Base-by-base conservation (phyloP, 2,888 invertebrate species). In the Troides helena region DNA sequence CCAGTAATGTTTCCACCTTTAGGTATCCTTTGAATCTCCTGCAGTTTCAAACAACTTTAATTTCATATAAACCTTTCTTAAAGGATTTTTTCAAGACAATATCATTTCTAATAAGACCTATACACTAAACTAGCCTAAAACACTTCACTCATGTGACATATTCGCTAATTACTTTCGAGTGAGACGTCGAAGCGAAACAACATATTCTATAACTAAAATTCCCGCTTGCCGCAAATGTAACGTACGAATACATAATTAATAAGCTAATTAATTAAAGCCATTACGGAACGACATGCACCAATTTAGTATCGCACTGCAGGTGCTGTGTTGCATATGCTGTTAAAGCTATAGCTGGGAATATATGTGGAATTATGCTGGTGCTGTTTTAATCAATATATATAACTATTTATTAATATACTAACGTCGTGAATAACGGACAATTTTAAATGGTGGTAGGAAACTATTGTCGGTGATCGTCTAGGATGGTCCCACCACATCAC, bases 191-290 rank as follows among this genome's bases (percentile, higher is more conserved):
- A 62, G 62, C 25, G 23, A 65, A 69, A 58, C 62, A 67, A 62
- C 58, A 57, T 66, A 66, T 58, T 53, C 58, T 50, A 12, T 18
- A 66, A 39, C 63, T 59, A 57, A 67, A 70, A 64, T 67, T 63
- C 71, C 70, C 71, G 66, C 58, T 66, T 71, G 68, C 77, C 74
- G 72, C 84, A 84, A 81, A 81, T 81, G 83, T 83, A 81, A 76
- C 80, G 74, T 77, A 77, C 63, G 67, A 70, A 67, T 67, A 70
- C 76, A 76, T 81, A 80, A 85, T 83, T 83, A 83, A 86, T 82
- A 81, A 80, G 79, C 76, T 81, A 83, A 85, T 85, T 85, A 81
- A 83, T 86, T 80, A 80, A 72, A 72, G 76, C 75, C 74, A 78
- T 78, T 77, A 77, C 73, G 72, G 72, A 74, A 76, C 75, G 76